Base-by-base conservation (phyloP, 2,113 vertebrate species). In the Cettia cetti region DNA sequence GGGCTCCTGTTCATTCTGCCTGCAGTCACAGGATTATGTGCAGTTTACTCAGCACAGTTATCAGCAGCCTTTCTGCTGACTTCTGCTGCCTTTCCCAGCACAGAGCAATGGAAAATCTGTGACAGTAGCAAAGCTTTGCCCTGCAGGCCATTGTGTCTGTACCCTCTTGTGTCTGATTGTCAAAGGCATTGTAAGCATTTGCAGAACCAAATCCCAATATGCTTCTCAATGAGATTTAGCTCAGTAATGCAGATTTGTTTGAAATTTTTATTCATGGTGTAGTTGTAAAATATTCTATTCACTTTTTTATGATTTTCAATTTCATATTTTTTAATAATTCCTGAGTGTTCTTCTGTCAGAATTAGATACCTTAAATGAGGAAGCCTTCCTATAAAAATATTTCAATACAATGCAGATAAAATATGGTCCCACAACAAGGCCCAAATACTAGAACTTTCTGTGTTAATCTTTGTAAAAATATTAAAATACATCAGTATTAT, bases 321-420 rank as follows among this genome's bases (percentile, higher is more conserved):
- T 39, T 57, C 6, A 13, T 13, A 13, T 14, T 76, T 45, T 45
- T 79, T 22, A 52, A 33, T 37, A 65, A 30, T 95, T 96, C 74
- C 79, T 92, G 20, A 13, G 26, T 9, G 10, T 83, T 50, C 9
- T 65, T 93, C 33, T 82, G 92, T 94, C 83, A 71, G 60, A 79
- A 79, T 54, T 56, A 52, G 24, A 27, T 64, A 63, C 68, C 91
- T 81, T 66, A 75, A 70, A 8, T 59, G 42, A 79, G 96, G 40
- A 76, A 49, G 37, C 17, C 22, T 95, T 94, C 77, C 83, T 97
- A 47, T 61, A 80, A 75, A 91, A 85, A 82, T 37, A 94, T 37
- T 76, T 54, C 94, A 92, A 91, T 45, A 57, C 19, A 63, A 63
- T 53, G 14, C 9, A 95, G 53, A 28, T 57, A 86, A 93, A 69